A percentile compares a stretch with the other conserved stretches of the same genome.
Conservation (phyloP, 2,797 vertebrate species). For the Microtus agrestis region DNA sequence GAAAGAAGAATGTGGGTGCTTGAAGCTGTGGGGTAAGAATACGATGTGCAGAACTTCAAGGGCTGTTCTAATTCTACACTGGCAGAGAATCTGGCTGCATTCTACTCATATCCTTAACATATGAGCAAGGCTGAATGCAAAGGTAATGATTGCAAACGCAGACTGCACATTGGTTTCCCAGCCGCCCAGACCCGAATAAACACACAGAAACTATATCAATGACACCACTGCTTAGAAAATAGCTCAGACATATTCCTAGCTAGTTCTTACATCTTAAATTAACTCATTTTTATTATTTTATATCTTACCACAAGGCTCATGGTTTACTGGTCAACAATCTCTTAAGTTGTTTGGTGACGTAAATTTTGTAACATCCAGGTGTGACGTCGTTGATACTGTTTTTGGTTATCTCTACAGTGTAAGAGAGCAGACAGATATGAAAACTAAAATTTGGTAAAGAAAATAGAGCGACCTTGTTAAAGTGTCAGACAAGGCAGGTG, state of each 20-base stretch:
- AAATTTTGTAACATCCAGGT: not conserved
- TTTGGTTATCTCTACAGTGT: not conserved
- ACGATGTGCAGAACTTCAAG: not conserved
- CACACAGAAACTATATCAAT: no score
- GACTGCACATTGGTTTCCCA: no score
- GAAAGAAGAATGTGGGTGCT: not conserved
- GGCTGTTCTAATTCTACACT: not conserved
- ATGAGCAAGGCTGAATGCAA: not conserved
- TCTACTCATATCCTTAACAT: not conserved
- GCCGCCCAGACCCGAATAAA: no score
- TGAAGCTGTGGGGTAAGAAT: not conserved
- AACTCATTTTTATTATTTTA: no score
- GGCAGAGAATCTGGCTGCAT: not conserved
- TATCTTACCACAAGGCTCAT: no score
- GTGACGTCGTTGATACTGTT: not conserved
- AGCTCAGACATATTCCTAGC: no score
- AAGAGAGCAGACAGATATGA: not conserved
- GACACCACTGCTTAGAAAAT: no score
- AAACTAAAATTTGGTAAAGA: not conserved
- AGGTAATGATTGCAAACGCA: not conserved
- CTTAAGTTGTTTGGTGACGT: not conserved
- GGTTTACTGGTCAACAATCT: no score
- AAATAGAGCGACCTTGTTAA: not conserved
- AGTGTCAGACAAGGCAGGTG: not conserved
- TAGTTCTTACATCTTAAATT: no score